Base-by-base conservation (phyloP, 2,888 invertebrate species). In the Ormyrus thymus region DNA sequence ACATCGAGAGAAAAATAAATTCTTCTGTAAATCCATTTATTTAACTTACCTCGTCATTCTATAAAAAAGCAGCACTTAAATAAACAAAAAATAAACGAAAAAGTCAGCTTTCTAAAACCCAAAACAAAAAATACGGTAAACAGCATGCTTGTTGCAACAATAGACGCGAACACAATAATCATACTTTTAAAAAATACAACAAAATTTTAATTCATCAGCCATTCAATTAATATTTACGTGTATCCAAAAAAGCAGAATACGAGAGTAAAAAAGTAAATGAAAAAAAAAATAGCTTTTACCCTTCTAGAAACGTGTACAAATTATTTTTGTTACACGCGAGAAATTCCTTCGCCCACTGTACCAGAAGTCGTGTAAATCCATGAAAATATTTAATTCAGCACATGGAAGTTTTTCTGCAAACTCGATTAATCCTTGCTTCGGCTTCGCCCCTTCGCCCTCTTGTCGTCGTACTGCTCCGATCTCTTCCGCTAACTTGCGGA, bases 371-470 rank as follows among this genome's bases (percentile, higher is more conserved):
- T 65, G 45, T 51, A 58, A 61, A 75, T 68, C 53, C 68, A 68
- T 68, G 50, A 66, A 75, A 61, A 68, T 61, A 68, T 75, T 68
- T 69, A 75, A 75, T 59, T 68, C 68, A n/a, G 15, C 56, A 73
- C 45, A 51, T 74, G 15, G 46, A 15, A 68, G 51, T 43, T 75
- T 75, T 68, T 61, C 51, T 61, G 29, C 56, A 58, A 74, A 74
- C 45, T 73, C 51, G 58, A 66, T 66, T 66, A 66, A 75, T 73
- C 56, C 55, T 73, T 46, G 56, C 56, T 11, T 53, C 51, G 15
- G 11, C 51, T 9, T 46, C 45, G 43, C 7, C 15, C 3, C 29
- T 2, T 29, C 29, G 29, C 29, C 29, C 45, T 51, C 10, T 66
- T 59, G 11, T 64, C 8, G 7, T 56, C 43, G 9, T 15, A 29